Evolutionary conservation across 2,888 invertebrate species (phyloP).

Genomic region (Ochropleura plecta): DNA sequence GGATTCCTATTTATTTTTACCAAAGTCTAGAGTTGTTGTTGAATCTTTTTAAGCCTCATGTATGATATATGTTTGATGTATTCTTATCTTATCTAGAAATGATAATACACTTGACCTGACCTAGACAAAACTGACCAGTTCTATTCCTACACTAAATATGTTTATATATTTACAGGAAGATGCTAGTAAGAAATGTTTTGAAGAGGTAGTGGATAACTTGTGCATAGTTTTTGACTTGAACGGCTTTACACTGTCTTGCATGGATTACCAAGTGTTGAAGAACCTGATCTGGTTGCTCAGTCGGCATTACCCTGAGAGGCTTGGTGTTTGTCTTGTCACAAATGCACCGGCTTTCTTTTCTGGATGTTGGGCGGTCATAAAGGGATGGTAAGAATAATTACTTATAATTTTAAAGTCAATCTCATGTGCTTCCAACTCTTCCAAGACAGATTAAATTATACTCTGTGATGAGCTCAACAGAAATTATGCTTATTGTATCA

Average conservation of each 20-base stretch:
- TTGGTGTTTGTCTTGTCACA: constrained; percentile 94
- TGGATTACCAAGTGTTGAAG: constrained; percentile 95
- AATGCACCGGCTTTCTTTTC: constrained; percentile 94
- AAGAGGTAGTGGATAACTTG: constrained; percentile 94
- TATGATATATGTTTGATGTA: too few relatives aligned
- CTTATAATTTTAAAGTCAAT: constrained; percentile 31
- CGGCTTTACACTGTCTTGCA: constrained; percentile 93
- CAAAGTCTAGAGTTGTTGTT: background rate
- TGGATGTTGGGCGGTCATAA: constrained; percentile 94
- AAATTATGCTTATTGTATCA: background rate
- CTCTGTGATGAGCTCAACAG: background rate
- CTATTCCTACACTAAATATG: background rate
- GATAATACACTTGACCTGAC: background rate
- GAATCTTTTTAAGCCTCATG: background rate
- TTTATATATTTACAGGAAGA: constrained; percentile 91
- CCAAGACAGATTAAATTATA: too few relatives aligned
- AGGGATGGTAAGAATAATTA: constrained; percentile 91
- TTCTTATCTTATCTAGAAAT: background rate
- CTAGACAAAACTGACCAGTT: background rate
- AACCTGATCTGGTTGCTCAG: constrained; percentile 95
- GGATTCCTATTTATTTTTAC: background rate
- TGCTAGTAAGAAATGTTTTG: constrained; percentile 94
- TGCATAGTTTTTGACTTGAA: constrained; percentile 95
- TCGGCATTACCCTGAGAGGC: constrained; percentile 94
- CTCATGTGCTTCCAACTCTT: too few relatives aligned